These are phyloP conservation scores for Bombylius discolor DNA, from an alignment of 2,888 invertebrate genomes.

Conservation along the genomic window DNA sequence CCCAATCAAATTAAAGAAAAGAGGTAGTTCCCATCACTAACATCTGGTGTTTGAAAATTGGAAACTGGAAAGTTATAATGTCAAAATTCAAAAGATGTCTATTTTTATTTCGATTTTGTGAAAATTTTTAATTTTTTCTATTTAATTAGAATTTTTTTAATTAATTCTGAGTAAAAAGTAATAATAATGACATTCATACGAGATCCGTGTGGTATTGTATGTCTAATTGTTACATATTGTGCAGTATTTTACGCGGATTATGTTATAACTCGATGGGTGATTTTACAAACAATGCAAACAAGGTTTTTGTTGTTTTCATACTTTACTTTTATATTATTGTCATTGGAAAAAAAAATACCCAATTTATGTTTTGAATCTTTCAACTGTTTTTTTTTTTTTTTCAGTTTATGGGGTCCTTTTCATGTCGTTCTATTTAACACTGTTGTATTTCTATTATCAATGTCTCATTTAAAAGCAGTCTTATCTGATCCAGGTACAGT, in stretches of 20 bases:
- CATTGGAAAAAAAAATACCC: neutral
- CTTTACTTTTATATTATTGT: neutral
- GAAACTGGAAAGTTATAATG: too few species aligned
- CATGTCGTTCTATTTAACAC: slow-evolving; percentile 69
- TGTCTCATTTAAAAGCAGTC: slow-evolving; percentile 73
- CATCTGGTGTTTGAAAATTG: too few species aligned
- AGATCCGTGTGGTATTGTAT: slow-evolving; percentile 76
- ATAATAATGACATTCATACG: slow-evolving; percentile 48
- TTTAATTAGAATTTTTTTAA: neutral
- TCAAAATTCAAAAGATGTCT: too few species aligned
- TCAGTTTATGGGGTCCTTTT: slow-evolving; percentile 68
- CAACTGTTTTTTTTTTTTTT: slow-evolving; percentile 21
- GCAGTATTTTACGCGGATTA: slow-evolving; percentile 79
- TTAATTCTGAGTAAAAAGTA: neutral
- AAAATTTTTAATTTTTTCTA: neutral
- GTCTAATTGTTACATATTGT: slow-evolving; percentile 64
- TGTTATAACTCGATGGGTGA: slow-evolving; percentile 71
- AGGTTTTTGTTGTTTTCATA: slow-evolving; percentile 41
- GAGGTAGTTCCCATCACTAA: too few species aligned
- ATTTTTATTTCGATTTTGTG: too few species aligned
- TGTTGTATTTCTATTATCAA: slow-evolving; percentile 55
- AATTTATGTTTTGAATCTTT: neutral
- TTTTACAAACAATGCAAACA: slow-evolving; percentile 65
- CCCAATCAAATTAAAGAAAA: too few species aligned
- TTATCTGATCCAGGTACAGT: slow-evolving; percentile 83